Evolutionary conservation across 53 echinoderm and acorn worm species (phyloP).

Genomic region (Echinometra lucunter): DNA sequence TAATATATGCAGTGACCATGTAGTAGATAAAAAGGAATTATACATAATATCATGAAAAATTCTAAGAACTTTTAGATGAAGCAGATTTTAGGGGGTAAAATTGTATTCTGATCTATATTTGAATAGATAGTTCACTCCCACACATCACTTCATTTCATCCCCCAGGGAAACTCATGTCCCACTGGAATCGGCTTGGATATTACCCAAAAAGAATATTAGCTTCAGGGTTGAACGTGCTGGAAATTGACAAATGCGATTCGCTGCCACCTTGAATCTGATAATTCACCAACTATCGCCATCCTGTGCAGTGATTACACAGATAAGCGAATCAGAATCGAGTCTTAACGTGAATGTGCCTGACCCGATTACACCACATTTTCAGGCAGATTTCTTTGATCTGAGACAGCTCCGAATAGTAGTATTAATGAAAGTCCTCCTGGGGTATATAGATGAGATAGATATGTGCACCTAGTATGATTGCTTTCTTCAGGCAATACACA

Average conservation of each 20-base stretch:
- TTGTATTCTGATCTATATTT: background rate
- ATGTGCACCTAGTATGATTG: background rate
- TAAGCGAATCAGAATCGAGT: background rate
- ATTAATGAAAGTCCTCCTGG: background rate
- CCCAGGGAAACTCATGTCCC: background rate
- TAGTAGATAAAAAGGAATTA: no score
- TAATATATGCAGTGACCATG: background rate
- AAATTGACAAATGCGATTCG: background rate
- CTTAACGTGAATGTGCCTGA: background rate
- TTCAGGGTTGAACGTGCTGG: background rate
- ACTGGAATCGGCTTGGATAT: background rate
- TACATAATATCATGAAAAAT: background rate
- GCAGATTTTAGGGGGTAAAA: background rate
- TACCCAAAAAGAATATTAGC: background rate
- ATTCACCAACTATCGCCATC: slow-evolving; percentile 6
- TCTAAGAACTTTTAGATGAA: background rate
- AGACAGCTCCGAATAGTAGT: background rate
- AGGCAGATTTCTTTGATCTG: slow-evolving; percentile 34
- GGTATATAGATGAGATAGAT: slow-evolving; percentile 9
- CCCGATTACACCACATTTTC: background rate
- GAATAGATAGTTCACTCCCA: background rate
- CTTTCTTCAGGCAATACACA: background rate
- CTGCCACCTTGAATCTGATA: slow-evolving; percentile 50
- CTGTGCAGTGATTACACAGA: slow-evolving; percentile 7
- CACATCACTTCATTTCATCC: background rate